Conservation (phyloP, 1,140 invertebrate genomes). For the Meteorus sp. region DNA sequence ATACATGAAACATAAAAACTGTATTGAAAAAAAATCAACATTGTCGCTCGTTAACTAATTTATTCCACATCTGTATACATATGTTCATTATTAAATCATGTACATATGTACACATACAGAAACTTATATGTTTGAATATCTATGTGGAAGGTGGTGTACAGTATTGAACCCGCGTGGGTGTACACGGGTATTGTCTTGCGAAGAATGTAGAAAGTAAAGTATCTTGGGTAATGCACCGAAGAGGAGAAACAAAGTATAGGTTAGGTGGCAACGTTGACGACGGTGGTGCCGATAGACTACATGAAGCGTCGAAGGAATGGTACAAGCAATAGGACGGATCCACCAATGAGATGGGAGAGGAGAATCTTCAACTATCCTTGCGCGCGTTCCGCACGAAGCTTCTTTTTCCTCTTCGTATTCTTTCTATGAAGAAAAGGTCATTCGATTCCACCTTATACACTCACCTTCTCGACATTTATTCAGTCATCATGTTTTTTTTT, state of each 20-base stretch:
- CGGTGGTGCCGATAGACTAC: constrained; percentile 7
- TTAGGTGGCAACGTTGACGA: constrained; percentile 23
- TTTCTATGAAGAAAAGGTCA: constrained; percentile 26
- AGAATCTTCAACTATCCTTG: constrained; percentile 11
- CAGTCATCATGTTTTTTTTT: no score
- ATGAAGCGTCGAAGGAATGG: no score
- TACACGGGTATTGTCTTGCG: constrained; percentile 52
- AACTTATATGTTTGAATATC: no score
- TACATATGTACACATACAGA: no score
- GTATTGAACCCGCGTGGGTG: constrained; percentile 46
- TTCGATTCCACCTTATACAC: constrained; percentile 13
- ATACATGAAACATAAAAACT: no score
- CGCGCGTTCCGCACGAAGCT: constrained; percentile 13
- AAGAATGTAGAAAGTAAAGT: constrained; percentile 59
- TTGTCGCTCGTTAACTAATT: no score
- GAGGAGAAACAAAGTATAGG: constrained; percentile 47
- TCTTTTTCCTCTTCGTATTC: constrained; percentile 13
- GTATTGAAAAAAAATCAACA: no score
- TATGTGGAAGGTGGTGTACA: constrained; percentile 19
- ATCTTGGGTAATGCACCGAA: constrained; percentile 48
- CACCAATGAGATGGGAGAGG: constrained; percentile 3
- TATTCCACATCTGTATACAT: no score
- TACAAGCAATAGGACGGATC: constrained; percentile 25
- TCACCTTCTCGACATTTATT: constrained; percentile 16
- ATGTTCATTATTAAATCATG: no score